Evolutionary conservation across 1,140 invertebrate species (phyloP).

Genomic region (Pseudomyrmex concolor): DNA sequence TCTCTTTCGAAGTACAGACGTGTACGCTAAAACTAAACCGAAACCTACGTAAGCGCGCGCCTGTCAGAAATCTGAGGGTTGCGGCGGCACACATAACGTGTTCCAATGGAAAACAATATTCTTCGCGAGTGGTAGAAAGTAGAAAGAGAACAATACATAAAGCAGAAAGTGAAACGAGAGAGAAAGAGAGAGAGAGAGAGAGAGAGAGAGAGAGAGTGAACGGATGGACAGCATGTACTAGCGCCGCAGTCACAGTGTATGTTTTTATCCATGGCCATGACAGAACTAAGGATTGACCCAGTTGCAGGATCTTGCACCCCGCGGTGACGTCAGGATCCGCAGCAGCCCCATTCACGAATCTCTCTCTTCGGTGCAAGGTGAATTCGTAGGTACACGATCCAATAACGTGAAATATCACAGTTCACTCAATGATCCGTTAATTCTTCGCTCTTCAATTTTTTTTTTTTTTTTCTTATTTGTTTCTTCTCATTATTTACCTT

Average conservation of each 20-base stretch:
- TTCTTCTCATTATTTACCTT: conserved; percentile 2
- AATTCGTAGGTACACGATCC: conserved; percentile 63
- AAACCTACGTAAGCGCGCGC: neutral
- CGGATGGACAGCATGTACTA: neutral
- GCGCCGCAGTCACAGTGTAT: neutral
- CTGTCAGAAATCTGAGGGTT: conserved; percentile 2
- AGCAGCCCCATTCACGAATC: conserved; percentile 74
- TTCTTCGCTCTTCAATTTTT: neutral
- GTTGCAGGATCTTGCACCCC: conserved; percentile 67
- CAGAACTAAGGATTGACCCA: conserved; percentile 72
- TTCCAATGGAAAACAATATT: neutral
- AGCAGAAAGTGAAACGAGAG: too few relatives aligned
- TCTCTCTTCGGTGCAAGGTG: conserved; percentile 64
- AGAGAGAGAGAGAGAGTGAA: neutral
- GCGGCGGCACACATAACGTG: too few relatives aligned
- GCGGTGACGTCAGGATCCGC: conserved; percentile 70
- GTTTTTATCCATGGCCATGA: conserved; percentile 73
- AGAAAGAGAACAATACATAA: neutral
- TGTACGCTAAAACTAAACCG: neutral
- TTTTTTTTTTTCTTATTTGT: neutral
- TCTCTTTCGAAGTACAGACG: conserved; percentile 17
- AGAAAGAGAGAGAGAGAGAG: neutral
- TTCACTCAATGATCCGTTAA: conserved; percentile 69
- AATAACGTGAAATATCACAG: conserved; percentile 74
- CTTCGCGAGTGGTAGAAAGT: neutral